Evolutionary conservation across 2,797 vertebrate species (phyloP).

Genomic region (Neopelma chrysocephalum): DNA sequence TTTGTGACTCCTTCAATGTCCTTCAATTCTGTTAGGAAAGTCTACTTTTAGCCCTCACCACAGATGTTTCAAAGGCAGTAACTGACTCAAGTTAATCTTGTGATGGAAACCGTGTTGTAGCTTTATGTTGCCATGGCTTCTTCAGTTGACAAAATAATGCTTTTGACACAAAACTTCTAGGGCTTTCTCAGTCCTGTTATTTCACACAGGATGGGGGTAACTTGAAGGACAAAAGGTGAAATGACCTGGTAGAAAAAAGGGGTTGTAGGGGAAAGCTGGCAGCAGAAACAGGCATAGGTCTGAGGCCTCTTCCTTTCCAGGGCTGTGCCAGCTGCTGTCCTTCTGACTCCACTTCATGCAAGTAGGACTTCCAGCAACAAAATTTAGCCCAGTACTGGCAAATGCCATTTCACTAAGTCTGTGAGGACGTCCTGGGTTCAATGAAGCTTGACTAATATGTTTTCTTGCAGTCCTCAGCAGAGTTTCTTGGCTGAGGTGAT

Average conservation of each 20-base stretch:
- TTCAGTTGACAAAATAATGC: slow-evolving; percentile 19
- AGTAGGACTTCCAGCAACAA: neutral
- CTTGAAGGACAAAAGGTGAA: neutral
- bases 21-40: slow-evolving; percentile 22
- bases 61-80: slow-evolving; percentile 55
- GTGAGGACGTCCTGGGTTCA: neutral
- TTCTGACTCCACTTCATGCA: neutral
- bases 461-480: neutral
- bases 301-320: neutral
- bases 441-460: neutral
- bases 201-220: neutral
- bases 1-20: slow-evolving; percentile 11
- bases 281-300: neutral
- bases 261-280: neutral
- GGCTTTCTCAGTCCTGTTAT: neutral
- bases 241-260: neutral
- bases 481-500: neutral
- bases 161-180: neutral
- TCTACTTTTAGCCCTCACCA: slow-evolving; percentile 18
- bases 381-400: neutral
- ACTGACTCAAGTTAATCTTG: slow-evolving; percentile 49
- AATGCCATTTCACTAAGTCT: neutral
- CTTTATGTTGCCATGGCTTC: slow-evolving; percentile 24
- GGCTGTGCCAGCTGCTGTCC: neutral
- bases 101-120: neutral